Conservation (phyloP, 2,113 vertebrate species). For the Chunga burmeisteri region DNA sequence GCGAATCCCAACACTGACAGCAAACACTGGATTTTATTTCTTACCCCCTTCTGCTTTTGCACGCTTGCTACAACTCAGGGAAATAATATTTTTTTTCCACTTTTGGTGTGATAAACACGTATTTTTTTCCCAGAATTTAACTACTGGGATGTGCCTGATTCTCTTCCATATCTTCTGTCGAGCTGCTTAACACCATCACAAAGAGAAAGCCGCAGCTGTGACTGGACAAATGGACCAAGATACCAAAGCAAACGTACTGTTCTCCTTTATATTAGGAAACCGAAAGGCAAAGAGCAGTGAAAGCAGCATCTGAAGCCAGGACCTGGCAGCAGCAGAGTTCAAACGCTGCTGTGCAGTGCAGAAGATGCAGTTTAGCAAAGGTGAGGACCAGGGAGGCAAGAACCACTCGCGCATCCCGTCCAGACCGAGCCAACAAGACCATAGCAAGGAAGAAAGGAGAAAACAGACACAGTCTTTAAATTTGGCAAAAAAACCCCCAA, state of each 20-base stretch:
- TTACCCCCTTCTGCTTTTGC: background rate
- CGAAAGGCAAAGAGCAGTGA: background rate
- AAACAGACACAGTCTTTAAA: background rate
- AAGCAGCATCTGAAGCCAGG: background rate
- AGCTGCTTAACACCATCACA: background rate
- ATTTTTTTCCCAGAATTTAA: background rate
- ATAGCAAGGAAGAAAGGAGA: background rate
- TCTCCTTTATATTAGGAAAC: background rate
- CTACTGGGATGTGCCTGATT: background rate
- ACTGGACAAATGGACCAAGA: background rate
- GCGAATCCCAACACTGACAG: background rate
- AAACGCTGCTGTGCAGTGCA: rapidly evolving
- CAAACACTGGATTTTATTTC: background rate
- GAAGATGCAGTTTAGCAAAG: background rate
- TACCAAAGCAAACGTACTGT: rapidly evolving
- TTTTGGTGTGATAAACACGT: background rate
- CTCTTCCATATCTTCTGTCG: background rate
- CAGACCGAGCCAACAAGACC: rapidly evolving
- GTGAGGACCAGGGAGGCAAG: background rate
- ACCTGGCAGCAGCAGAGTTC: background rate
- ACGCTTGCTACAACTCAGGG: background rate
- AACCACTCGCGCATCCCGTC: background rate
- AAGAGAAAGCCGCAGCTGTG: background rate
- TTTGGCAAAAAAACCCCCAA: background rate
- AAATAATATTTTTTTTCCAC: background rate